phyloP scores from a whole-genome alignment of 37 sponge, comb jelly and placozoan species.

The Lycopodina hypogea region DNA sequence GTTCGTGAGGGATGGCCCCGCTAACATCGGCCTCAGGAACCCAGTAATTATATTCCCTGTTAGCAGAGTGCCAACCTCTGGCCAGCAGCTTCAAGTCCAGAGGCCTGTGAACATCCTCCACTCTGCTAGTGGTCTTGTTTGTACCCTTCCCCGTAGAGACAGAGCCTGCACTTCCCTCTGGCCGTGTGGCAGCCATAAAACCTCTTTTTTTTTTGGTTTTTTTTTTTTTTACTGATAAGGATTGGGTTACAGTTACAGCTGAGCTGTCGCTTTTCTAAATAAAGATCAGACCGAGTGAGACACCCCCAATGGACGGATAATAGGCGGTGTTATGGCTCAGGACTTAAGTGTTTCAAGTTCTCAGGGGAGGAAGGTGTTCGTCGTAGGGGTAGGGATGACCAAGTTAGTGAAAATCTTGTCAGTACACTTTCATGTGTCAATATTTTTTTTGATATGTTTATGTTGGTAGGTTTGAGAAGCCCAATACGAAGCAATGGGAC shows the following conservation, averaged over 20 bases:
- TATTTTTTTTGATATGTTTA: not conserved
- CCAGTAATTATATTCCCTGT: conserved; percentile 69
- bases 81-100: conserved; percentile 23
- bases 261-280: no score
- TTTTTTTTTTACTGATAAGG: no score
- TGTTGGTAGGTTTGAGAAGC: conserved; percentile 65
- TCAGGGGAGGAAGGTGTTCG: conserved; percentile 19
- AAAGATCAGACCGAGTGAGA: no score
- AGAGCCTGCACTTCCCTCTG: no score
- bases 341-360: no score
- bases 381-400: conserved; percentile 70
- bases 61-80: conserved; percentile 64
- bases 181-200: no score
- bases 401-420: conserved; percentile 20
- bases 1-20: conserved; percentile 56
- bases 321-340: no score
- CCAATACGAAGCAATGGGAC: conserved; percentile 57
- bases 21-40: conserved; percentile 68
- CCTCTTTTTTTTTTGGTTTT: no score
- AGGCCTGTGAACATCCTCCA: conserved; percentile 40
- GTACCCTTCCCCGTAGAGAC: no score
- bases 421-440: not conserved
- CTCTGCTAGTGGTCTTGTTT: not conserved
- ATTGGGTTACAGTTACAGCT: no score
- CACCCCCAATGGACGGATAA: no score